Evolutionary conservation across 2,888 invertebrate genomes (phyloP), one percentile per base, ranked within the genome.

Genomic region (Leptinotarsa rubiginosa): DNA sequence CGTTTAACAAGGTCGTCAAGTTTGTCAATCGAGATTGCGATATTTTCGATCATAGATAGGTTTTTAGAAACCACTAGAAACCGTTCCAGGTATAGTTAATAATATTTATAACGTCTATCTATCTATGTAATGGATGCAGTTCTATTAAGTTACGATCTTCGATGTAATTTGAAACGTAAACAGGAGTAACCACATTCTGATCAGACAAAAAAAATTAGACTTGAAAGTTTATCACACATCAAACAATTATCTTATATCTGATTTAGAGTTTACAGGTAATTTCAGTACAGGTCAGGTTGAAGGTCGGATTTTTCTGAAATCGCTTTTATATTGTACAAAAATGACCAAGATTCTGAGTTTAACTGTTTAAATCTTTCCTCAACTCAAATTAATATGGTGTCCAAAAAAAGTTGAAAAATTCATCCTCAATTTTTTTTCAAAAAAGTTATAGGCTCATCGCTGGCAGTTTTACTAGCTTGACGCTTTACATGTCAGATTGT

Each of bases 101-200:
- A 62, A 62, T 62, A 62, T 31, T 62, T 25, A 2, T 70, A 80
- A 71, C 74, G 79, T 31, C 25, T 31, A 31, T 31, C 78, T 77
- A 79, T 80, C 77, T 77, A 80, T 72, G 78, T 75, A 78, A 81
- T 78, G 79, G 79, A 80, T 78, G 80, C 62, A 81, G 76, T 78
- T 81, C 78, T 72, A 80, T 79, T 77, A 79, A 80, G 25, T 66
- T 79, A 72, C 77, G 76, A 72, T 79, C 72, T 78, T 41, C 31
- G 2, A 69, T 69, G 41, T 59, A 69, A 49, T 69, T 69, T 1
- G 47, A 59, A 59, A 59, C 15, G 18, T 3, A 56, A 54, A 66
- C 47, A 72, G 66, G 56, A 66, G 66, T 66, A 56, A 62, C 59
- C 62, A 56, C 20, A 72, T 22, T 62, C 49, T 66, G 66, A 56